Conservation (phyloP, 2,113 vertebrate species). For the Micromys minutus region DNA sequence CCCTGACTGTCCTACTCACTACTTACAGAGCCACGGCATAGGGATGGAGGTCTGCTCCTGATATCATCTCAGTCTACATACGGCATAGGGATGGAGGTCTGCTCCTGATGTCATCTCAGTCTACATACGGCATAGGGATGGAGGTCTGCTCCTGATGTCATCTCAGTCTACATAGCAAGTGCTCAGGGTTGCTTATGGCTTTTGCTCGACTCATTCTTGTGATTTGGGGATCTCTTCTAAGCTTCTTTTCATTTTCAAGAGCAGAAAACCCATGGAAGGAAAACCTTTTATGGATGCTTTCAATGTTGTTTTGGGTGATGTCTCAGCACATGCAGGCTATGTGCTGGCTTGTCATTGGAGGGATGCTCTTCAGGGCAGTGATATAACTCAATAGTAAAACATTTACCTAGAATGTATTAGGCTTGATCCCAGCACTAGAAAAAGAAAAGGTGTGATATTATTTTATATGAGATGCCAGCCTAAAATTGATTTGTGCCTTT, state of each 20-base stretch:
- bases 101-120: neutral
- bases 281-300: neutral
- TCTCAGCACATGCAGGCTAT: neutral
- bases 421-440: no score
- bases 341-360: neutral
- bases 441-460: neutral
- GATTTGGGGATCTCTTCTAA: neutral
- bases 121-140: neutral
- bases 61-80: neutral
- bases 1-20: neutral
- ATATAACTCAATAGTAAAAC: neutral
- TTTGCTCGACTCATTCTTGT: slow-evolving; percentile 30
- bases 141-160: neutral
- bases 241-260: neutral
- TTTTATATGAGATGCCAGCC: neutral
- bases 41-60: neutral
- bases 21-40: neutral
- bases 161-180: neutral
- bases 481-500: neutral
- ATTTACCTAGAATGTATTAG: neutral
- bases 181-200: neutral
- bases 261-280: neutral
- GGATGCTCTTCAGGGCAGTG: neutral
- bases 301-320: neutral
- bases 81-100: neutral